Base-by-base conservation (phyloP, 2,888 invertebrate genomes). In the Malachius bipustulatus region DNA sequence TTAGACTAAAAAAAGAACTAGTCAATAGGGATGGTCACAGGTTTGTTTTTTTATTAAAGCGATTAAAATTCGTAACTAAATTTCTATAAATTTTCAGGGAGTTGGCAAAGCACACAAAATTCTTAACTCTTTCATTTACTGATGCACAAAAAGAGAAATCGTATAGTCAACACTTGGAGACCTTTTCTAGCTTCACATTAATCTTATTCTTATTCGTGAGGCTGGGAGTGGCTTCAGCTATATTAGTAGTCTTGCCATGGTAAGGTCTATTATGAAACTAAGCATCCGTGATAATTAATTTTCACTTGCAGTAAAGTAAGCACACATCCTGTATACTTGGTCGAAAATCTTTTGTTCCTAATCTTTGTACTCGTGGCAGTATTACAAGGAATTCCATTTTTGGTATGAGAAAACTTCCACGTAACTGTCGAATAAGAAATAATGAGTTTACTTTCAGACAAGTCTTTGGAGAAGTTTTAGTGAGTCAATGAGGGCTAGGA, bases 1-100 rank as follows among this genome's bases (percentile, higher is more conserved):
- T 77, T 58, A 67, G 81, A 56, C 69, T 90, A 50, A 70, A 81
- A 51, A 81, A 85, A 58, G 90, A 90, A 59, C 70, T 90, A 37
- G 80, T 87, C 46, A 82, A 79, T 57, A 71, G 87, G 54, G 85
- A 89, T 62, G 82, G 82, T 33, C 77, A 82, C 62, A 81, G 76
- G 84, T 83, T 68, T n/a, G 12, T 15, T 11, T 32, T 32, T 32
- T 34, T 14, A 2, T 32, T n/a, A 2, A 14, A 2, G 30, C 28
- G 8, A 26, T 9, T 2, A 29, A 3, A 26, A 6, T 2, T 9
- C 4, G 3, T 6, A 4, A 30, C 16, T 26, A 15, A 36, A 14
- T 24, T 30, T 35, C 38, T 9, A 38, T 36, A 33, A 41, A 16
- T 45, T 52, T 51, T 32, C 54, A 75, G 76, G 55, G 74, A 80